Evolutionary conservation across 2,797 vertebrate species (phyloP).

Genomic region (Percopsis omiscomaycus): DNA sequence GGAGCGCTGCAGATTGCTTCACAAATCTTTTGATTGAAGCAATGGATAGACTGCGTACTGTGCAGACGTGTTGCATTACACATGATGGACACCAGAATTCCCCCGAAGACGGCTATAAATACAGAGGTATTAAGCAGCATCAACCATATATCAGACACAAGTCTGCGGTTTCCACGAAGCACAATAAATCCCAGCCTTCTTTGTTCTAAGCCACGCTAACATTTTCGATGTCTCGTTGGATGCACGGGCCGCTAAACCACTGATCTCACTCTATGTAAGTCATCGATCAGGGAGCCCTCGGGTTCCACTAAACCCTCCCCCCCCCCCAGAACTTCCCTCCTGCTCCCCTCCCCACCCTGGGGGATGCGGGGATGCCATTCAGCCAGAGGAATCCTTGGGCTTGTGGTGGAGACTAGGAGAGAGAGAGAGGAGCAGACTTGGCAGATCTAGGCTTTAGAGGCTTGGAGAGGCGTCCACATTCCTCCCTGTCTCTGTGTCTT

Average conservation of each 20-base stretch:
- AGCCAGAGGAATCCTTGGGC: conserved; percentile 60
- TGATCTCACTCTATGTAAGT: conserved; percentile 43
- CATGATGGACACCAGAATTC: conserved; percentile 49
- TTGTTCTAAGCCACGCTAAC: conserved; percentile 12
- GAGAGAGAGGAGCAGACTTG: conserved; percentile 60
- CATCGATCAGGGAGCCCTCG: conserved; percentile 43
- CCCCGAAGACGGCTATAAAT: conserved; percentile 32
- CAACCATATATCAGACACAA: conserved; percentile 61
- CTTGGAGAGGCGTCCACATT: conserved; percentile 62
- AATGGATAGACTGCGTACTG: conserved; percentile 12
- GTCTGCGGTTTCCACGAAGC: conserved; percentile 50
- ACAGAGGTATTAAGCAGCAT: conserved; percentile 50
- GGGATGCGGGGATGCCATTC: conserved; percentile 52
- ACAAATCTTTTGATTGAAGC: conserved; percentile 11
- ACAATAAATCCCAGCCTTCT: conserved; percentile 53
- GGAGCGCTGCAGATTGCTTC: background rate
- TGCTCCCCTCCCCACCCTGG: background rate
- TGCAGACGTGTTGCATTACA: conserved; percentile 41
- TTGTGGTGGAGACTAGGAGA: conserved; percentile 60
- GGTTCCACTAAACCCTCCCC: conserved; percentile 25
- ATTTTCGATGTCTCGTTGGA: conserved; percentile 36
- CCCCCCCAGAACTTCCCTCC: conserved; percentile 29
- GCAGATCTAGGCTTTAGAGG: conserved; percentile 44
- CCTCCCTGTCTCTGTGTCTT: conserved; percentile 60
- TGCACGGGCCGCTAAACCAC: conserved; percentile 31